phyloP scores from a whole-genome alignment of 2,113 vertebrate species.

The Eonycteris spelaea region DNA sequence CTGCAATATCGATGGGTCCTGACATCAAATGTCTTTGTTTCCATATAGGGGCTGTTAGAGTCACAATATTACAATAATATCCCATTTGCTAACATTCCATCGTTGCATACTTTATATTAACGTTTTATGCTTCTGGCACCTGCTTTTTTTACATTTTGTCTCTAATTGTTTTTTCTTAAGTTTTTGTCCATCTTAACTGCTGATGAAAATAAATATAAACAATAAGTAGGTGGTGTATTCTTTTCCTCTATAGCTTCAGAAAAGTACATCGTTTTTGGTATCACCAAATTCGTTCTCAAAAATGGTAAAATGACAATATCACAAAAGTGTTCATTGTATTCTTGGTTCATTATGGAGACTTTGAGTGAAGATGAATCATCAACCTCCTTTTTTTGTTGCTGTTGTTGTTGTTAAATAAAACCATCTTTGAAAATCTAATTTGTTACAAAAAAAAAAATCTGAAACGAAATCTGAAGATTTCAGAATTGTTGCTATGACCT shows the following conservation, averaged over 20 bases:
- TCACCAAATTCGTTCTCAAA: background rate
- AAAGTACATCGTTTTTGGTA: background rate
- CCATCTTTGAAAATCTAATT: background rate
- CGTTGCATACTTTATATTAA: background rate
- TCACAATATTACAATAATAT: background rate
- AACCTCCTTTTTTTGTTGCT: background rate
- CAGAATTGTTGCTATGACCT: background rate
- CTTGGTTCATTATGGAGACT: background rate
- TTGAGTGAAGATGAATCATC: background rate
- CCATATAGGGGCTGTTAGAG: background rate
- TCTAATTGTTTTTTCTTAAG: background rate
- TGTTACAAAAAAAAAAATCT: background rate
- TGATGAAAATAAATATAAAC: background rate
- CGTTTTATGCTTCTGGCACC: background rate
- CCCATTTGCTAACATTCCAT: background rate
- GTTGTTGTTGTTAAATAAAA: conserved; percentile 12
- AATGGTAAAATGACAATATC: background rate
- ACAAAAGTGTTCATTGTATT: background rate
- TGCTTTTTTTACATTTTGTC: background rate
- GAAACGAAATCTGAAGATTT: background rate
- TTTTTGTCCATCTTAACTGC: background rate
- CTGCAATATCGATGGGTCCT: background rate
- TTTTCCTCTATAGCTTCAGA: background rate
- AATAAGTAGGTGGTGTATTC: background rate
- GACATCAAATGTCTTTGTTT: background rate